These are phyloP conservation scores for Pseudomyrmex dendroicus DNA, from an alignment of 1,140 invertebrate species.

Conservation along the genomic window DNA sequence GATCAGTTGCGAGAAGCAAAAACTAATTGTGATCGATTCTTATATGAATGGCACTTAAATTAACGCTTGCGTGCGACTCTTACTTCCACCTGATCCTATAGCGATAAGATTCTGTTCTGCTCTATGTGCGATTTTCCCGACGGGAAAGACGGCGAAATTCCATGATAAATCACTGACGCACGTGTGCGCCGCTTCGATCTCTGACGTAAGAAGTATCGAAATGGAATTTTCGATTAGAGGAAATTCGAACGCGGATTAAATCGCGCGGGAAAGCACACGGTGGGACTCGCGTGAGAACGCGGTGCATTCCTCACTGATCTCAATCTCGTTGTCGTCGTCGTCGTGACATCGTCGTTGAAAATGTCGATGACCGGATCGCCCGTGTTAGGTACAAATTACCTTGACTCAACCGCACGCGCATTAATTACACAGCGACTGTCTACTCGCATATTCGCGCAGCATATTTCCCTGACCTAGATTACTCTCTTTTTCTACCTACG, in stretches of 20 bases:
- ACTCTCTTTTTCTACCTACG: conserved; percentile 63
- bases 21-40: background rate
- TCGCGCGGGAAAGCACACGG: background rate
- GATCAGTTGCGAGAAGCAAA: background rate
- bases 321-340: background rate
- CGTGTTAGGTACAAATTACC: conserved; percentile 57
- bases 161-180: conserved; percentile 24
- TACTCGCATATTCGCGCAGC: conserved; percentile 68
- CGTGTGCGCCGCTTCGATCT: background rate
- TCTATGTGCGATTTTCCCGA: background rate
- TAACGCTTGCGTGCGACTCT: background rate
- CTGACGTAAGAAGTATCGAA: no score
- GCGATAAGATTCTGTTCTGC: conserved; percentile 29
- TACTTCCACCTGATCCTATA: conserved; percentile 25
- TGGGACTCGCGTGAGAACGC: background rate
- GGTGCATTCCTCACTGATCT: background rate
- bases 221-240: no score
- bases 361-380: conserved; percentile 54
- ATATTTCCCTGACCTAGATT: conserved; percentile 73
- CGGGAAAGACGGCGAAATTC: conserved; percentile 28
- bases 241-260: background rate
- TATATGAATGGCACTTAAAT: conserved; percentile 25
- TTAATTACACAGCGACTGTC: conserved; percentile 56
- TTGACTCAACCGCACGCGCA: conserved; percentile 58
- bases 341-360: background rate